A percentile compares a stretch with the other conserved stretches of the same genome.
Evolutionary conservation across 2,113 vertebrate genomes (phyloP).

Genomic region (Xiphorhynchus elegans): DNA sequence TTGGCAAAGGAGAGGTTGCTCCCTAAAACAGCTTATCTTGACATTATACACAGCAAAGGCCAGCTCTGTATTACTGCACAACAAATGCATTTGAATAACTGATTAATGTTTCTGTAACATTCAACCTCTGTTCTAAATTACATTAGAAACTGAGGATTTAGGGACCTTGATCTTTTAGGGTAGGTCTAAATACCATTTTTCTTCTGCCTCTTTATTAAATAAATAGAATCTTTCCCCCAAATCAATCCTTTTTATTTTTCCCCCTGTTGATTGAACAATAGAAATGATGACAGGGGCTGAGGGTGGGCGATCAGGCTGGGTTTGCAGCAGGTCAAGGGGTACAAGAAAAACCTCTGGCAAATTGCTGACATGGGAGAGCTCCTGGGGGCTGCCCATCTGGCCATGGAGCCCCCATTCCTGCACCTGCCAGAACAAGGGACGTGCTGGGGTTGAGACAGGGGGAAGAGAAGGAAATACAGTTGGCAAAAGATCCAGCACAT

Average conservation of each 20-base stretch:
- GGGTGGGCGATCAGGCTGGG: neutral
- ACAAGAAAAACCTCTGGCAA: neutral
- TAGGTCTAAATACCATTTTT: neutral
- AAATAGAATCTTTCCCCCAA: neutral
- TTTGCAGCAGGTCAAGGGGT: neutral
- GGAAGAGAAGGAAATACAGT: neutral
- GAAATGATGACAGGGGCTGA: neutral
- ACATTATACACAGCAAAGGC: constrained; percentile 55
- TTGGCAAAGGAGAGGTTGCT: neutral
- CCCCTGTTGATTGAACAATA: neutral
- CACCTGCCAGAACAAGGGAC: neutral
- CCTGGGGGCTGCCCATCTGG: constrained; percentile 14
- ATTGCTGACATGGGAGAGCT: neutral
- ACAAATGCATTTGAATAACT: constrained; percentile 68
- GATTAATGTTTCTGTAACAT: constrained; percentile 60
- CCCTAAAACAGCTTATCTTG: neutral
- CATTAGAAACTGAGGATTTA: constrained; percentile 30
- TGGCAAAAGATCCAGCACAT: neutral
- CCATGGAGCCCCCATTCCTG: neutral
- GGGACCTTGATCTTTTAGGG: neutral
- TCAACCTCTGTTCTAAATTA: constrained; percentile 27
- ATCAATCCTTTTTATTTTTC: neutral
- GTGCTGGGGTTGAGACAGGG: neutral
- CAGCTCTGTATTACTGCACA: constrained; percentile 43
- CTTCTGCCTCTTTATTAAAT: neutral